Base-by-base conservation (phyloP, 2,797 vertebrate genomes). In the Crenuchus spilurus region DNA sequence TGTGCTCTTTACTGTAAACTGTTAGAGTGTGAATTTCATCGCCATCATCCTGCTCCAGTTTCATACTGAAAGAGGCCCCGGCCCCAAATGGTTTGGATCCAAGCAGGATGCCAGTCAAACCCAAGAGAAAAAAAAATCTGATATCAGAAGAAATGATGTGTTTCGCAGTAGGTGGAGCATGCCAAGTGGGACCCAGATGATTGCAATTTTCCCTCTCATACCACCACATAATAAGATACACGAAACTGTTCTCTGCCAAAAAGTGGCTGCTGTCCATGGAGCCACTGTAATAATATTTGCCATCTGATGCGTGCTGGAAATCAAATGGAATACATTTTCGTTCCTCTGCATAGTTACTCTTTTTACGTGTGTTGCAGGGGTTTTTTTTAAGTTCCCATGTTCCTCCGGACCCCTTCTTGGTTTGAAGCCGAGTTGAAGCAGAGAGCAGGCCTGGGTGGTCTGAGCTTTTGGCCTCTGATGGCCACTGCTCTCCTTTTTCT, bases 161-260 rank as follows among this genome's bases (percentile, higher is more conserved):
- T 88, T 83, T 89, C 76, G 37, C 80, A 74, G 84, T 70, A 78
- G 11, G 61, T 70, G 75, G 81, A 80, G 73, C 83, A 82, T 85
- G 87, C 82, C 84, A 82, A 86, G 81, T 74, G 80, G 91, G 82
- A 87, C 82, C 83, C 90, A 90, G 86, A 91, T 93, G 88, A 92
- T 89, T 88, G 87, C 85, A 90, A 91, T 93, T 91, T 91, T 86
- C 87, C 54, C 80, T 81, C 86, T 74, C 74, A 85, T 88, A 89
- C 86, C 85, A 86, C 83, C 66, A 78, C 84, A 87, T 90, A 91
- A 90, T 89, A 88, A 84, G 89, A 86, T 88, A 89, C 88, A 88
- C 83, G 83, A 88, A 86, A 77, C 82, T 69, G 60, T 74, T 74
- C 72, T 70, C 69, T 49, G 77, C 60, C 48, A 67, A 72, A 85